Conservation (phyloP, 1,140 invertebrate genomes). For the Hycleus phaleratus region DNA sequence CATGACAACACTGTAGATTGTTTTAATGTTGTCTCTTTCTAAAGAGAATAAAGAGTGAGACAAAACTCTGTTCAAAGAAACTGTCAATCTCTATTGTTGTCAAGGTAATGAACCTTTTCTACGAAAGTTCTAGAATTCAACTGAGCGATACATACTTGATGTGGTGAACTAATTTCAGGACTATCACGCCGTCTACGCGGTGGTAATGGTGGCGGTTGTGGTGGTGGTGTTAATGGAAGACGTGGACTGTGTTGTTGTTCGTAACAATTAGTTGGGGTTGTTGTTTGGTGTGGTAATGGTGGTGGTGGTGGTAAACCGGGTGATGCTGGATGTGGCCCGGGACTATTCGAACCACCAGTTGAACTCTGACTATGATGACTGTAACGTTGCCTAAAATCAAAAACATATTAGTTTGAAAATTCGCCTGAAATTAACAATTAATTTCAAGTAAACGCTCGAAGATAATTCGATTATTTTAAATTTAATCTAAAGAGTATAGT, state of each 20-base stretch:
- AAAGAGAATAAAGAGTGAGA: too few species aligned
- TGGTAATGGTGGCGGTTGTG: slow-evolving; percentile 50
- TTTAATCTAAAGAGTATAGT: too few species aligned
- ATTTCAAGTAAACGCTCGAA: not conserved
- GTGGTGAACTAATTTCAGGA: slow-evolving; percentile 48
- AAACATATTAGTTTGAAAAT: not conserved
- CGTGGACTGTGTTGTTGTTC: slow-evolving; percentile 43
- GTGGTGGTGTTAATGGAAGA: slow-evolving; percentile 38
- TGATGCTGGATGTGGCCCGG: slow-evolving; percentile 46
- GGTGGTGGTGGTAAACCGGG: slow-evolving; percentile 45
- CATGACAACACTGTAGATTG: too few species aligned
- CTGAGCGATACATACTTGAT: slow-evolving; percentile 39
- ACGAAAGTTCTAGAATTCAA: not conserved
- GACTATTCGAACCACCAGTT: slow-evolving; percentile 34
- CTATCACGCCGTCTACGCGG: slow-evolving; percentile 53
- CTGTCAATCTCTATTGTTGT: too few species aligned
- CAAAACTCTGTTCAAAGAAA: too few species aligned
- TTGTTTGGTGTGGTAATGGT: slow-evolving; percentile 27
- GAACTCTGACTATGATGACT: slow-evolving; percentile 26
- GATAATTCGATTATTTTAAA: too few species aligned
- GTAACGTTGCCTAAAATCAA: slow-evolving; percentile 19
- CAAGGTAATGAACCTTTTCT: too few species aligned
- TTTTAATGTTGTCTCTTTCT: too few species aligned
- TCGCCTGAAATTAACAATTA: not conserved
- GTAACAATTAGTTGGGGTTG: slow-evolving; percentile 24